Conservation (phyloP, 2,113 vertebrate species). For the Bambusicola thoracicus region DNA sequence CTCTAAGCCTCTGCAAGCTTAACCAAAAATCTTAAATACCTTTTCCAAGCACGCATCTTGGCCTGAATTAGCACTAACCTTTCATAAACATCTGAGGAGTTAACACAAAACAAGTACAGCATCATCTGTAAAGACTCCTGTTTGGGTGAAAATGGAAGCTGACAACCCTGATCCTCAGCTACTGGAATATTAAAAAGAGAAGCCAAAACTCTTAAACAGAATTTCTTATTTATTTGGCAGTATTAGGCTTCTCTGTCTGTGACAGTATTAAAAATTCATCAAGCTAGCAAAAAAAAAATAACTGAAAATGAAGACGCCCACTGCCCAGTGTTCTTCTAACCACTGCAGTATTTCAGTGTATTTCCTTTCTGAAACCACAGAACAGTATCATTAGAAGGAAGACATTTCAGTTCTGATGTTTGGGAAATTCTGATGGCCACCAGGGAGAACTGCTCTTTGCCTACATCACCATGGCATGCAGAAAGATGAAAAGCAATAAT, state of each 20-base stretch:
- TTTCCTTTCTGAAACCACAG: not conserved
- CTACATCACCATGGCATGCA: not conserved
- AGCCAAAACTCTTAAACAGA: not conserved
- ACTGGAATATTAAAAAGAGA: not conserved
- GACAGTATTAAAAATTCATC: not conserved
- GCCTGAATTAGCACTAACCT: conserved; percentile 42
- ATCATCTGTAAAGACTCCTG: not conserved
- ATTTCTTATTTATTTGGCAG: not conserved
- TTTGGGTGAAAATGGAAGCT: not conserved
- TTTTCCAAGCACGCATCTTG: conserved; percentile 26
- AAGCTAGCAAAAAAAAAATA: not conserved
- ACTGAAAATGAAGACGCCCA: not conserved
- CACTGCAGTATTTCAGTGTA: not conserved
- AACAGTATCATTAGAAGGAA: not conserved
- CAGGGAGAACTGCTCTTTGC: not conserved
- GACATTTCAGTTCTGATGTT: not conserved
- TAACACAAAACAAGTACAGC: conserved; percentile 15
- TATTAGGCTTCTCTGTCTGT: not conserved
- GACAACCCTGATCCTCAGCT: not conserved
- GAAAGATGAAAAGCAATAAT: not conserved
- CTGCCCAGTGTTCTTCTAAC: not conserved
- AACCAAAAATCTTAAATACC: conserved; percentile 31
- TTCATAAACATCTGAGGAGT: conserved; percentile 11
- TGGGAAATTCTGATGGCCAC: not conserved
- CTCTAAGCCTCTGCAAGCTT: conserved; percentile 36